A percentile compares a stretch with the other conserved stretches of the same genome.
Evolutionary conservation across 1,140 invertebrate genomes (phyloP).

Genomic region (Solenopsis fugax): DNA sequence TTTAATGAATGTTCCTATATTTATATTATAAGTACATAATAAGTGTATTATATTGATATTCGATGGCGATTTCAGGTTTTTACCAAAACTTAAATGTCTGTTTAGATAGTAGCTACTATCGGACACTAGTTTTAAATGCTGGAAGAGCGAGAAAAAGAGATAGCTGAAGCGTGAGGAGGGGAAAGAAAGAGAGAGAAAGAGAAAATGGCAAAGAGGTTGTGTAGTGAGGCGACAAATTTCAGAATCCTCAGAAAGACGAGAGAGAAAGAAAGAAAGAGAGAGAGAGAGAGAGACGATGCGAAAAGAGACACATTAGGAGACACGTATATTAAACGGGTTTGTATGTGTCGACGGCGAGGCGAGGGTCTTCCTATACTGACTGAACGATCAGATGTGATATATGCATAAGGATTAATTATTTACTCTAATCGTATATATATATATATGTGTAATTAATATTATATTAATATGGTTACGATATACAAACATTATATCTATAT

Average conservation of each 20-base stretch:
- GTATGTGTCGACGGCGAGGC: conserved; percentile 80
- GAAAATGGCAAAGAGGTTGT: conserved; percentile 36
- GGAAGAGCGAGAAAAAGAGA: conserved; percentile 67
- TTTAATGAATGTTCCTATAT: conserved; percentile 87
- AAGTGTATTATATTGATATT: conserved; percentile 86
- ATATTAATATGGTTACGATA: conserved; percentile 83
- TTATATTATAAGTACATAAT: conserved; percentile 85
- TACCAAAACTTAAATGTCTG: conserved; percentile 83
- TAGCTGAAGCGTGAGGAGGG: background rate
- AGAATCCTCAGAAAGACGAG: conserved; percentile 31
- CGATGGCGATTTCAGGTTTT: conserved; percentile 86
- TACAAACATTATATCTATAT: conserved; percentile 82
- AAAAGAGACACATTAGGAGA: conserved; percentile 46
- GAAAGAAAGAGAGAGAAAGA: conserved; percentile 31
- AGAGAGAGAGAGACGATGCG: conserved; percentile 23
- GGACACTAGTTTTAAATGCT: conserved; percentile 66
- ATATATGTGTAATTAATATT: conserved; percentile 80
- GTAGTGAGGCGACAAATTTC: conserved; percentile 58
- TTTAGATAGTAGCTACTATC: conserved; percentile 77
- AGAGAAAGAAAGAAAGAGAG: conserved; percentile 1
- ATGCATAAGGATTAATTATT: conserved; percentile 85
- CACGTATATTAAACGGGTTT: conserved; percentile 66
- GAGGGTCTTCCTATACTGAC: conserved; percentile 87
- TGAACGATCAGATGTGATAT: conserved; percentile 87
- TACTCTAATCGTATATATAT: conserved; percentile 80